A percentile compares a stretch with the other conserved stretches of the same genome.
These are phyloP conservation scores for Oreohelix idahoensis DNA, from an alignment of 1,140 invertebrate species.

Conservation along the genomic window DNA sequence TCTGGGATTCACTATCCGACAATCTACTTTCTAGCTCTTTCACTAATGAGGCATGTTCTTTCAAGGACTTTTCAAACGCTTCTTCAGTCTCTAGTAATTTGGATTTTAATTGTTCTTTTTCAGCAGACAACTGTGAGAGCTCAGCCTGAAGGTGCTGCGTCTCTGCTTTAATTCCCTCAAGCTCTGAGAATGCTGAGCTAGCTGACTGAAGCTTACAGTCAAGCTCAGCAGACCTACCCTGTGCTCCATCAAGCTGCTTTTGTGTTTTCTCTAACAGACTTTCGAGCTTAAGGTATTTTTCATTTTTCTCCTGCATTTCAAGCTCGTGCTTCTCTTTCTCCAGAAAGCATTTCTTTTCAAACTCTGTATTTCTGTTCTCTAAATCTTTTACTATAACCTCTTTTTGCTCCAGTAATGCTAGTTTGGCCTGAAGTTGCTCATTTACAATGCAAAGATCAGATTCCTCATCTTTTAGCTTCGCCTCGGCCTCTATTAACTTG, in stretches of 20 bases:
- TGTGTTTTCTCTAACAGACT: not conserved
- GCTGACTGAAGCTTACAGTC: conserved; percentile 34
- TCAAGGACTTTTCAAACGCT: not conserved
- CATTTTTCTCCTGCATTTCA: not conserved
- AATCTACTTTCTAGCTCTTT: not conserved
- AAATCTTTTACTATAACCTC: not conserved
- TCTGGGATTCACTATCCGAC: not conserved
- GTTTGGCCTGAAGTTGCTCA: not conserved
- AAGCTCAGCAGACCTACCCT: conserved; percentile 6
- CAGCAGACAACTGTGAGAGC: not conserved
- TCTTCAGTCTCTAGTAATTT: not conserved
- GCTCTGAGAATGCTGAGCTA: not conserved
- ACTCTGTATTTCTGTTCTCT: not conserved
- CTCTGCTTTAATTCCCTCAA: not conserved
- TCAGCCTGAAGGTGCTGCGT: not conserved
- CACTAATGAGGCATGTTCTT: not conserved
- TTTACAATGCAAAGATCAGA: conserved; percentile 19
- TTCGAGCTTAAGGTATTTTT: not conserved
- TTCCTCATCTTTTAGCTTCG: conserved; percentile 29
- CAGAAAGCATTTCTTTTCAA: not conserved
- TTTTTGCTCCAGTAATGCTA: not conserved
- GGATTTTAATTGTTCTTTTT: not conserved
- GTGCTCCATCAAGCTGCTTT: not conserved
- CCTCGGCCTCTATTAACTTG: conserved; percentile 40
- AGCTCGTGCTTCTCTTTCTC: conserved; percentile 2